Conservation (phyloP, 2,888 invertebrate genomes). For the Gymnosoma rotundatum region DNA sequence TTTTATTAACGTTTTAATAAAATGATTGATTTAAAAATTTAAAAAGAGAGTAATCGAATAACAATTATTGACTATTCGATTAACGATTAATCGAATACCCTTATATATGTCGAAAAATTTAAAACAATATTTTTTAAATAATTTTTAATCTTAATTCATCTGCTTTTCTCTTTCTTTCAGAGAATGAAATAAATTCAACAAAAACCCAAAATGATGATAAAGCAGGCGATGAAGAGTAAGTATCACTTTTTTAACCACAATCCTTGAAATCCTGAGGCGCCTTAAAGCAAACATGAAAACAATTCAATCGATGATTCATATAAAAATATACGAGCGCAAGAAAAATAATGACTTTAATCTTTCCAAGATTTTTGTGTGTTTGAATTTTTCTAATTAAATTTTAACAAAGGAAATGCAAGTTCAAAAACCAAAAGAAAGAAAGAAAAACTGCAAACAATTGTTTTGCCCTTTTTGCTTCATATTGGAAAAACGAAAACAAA, state of each 20-base stretch:
- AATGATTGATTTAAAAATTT: too few relatives aligned
- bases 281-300: slow-evolving; percentile 27
- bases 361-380: slow-evolving; percentile 54
- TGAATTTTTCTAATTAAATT: not conserved
- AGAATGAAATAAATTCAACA: slow-evolving; percentile 47
- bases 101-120: too few relatives aligned
- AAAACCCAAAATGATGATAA: slow-evolving; percentile 58
- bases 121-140: too few relatives aligned
- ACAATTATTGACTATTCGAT: too few relatives aligned
- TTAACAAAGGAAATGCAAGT: slow-evolving; percentile 31
- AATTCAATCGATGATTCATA: not conserved
- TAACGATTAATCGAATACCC: too few relatives aligned
- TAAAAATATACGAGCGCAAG: slow-evolving; percentile 40
- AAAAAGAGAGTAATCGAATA: too few relatives aligned
- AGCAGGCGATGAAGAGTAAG: slow-evolving; percentile 66
- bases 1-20: too few relatives aligned
- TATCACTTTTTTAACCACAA: slow-evolving; percentile 56
- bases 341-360: slow-evolving; percentile 67
- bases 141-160: too few relatives aligned
- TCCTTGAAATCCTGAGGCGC: slow-evolving; percentile 53
- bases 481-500: slow-evolving; percentile 26
- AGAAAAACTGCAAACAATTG: slow-evolving; percentile 52
- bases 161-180: slow-evolving; percentile 47
- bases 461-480: slow-evolving; percentile 21
- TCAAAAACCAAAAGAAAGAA: not conserved